These are phyloP conservation scores for Drosophila watanabei DNA, from an alignment of 1,140 invertebrate species.

Conservation along the genomic window DNA sequence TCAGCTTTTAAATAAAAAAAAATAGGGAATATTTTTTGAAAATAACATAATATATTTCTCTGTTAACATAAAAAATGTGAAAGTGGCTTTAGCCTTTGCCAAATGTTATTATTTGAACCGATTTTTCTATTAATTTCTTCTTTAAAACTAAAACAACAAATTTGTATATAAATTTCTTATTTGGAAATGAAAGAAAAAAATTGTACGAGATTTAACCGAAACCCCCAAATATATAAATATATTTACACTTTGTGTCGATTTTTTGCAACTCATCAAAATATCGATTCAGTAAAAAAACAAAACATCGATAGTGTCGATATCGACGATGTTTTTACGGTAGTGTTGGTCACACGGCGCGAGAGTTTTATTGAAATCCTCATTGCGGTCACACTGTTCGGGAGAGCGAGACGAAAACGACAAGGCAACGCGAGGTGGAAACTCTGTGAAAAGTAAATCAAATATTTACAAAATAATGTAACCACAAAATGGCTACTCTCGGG, in stretches of 20 bases:
- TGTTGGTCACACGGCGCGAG: neutral
- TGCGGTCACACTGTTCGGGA: constrained; percentile 32
- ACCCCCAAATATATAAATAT: no score
- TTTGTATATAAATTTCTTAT: neutral
- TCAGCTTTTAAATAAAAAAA: no score
- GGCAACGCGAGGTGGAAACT: constrained; percentile 29
- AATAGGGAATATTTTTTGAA: no score
- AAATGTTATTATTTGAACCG: neutral
- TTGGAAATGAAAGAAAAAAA: neutral
- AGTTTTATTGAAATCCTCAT: constrained; percentile 2
- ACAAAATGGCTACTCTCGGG: constrained; percentile 52
- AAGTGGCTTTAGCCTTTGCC: neutral
- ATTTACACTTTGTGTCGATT: neutral
- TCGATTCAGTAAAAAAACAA: neutral
- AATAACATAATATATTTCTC: no score
- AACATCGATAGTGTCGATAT: neutral
- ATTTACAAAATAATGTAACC: constrained; percentile 55
- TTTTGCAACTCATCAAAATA: neutral
- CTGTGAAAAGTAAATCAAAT: constrained; percentile 56
- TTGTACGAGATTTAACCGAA: no score
- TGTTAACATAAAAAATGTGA: neutral
- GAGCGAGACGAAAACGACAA: constrained; percentile 39
- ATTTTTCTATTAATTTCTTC: no score
- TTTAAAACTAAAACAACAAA: neutral
- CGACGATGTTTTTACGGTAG: neutral